A percentile compares a stretch with the other conserved stretches of the same genome.
Evolutionary conservation across 2,797 vertebrate genomes (phyloP).

Genomic region (Gouania willdenowi): DNA sequence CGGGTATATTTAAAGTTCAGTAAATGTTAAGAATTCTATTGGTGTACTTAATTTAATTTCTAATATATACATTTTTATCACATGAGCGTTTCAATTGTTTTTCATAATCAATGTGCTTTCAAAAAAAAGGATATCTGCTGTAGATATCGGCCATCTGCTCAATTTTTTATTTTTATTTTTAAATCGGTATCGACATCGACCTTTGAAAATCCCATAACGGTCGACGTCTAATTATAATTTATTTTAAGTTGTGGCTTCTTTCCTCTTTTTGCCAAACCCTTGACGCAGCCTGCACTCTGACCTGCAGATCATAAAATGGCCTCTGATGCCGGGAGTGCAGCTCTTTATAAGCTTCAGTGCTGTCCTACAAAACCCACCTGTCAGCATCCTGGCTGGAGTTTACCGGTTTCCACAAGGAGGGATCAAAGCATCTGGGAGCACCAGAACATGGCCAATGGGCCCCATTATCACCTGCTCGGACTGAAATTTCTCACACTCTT

Average conservation of each 20-base stretch:
- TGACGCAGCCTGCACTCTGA: not conserved
- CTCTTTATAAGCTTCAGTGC: slow-evolving; percentile 16
- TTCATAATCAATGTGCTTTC: no score
- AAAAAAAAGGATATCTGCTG: no score
- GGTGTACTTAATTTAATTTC: no score
- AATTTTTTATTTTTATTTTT: no score
- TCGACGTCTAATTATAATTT: no score
- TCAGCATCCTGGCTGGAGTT: slow-evolving; percentile 50
- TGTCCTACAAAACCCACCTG: slow-evolving; percentile 30
- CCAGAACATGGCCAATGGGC: slow-evolving; percentile 28
- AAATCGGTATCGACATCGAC: no score
- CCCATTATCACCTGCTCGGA: slow-evolving; percentile 37
- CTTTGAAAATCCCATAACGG: no score
- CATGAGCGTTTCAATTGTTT: no score
- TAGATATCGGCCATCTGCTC: no score
- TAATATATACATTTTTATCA: no score
- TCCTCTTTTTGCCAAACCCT: not conserved
- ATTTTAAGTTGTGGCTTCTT: not conserved
- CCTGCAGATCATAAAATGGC: slow-evolving; percentile 1
- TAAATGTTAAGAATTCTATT: no score
- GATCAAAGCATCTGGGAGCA: slow-evolving; percentile 50
- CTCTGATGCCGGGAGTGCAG: slow-evolving; percentile 25
- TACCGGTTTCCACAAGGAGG: slow-evolving; percentile 26
- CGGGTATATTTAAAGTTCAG: no score
- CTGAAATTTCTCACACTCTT: slow-evolving; percentile 22